Evolutionary conservation across 2,113 vertebrate species (phyloP).

Genomic region (Felis catus): F.catus_Fca126_mat1.0 CM031424.1:60434001-60434500

Average conservation of each 20-base stretch:
- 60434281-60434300: neutral
- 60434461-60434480: constrained; percentile 95
- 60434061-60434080: neutral
- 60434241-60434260: neutral
- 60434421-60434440: constrained; percentile 51
- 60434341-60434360: neutral
- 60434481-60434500: constrained; percentile 96
- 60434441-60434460: constrained; percentile 93
- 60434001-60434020: neutral
- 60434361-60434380: constrained; percentile 53
- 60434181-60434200: constrained; percentile 35
- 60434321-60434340: neutral
- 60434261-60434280: neutral
- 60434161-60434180: constrained; percentile 11
- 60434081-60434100: neutral
- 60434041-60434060: neutral
- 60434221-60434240: neutral
- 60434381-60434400: constrained; percentile 26
- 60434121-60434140: neutral
- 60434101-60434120: neutral
- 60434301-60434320: neutral
- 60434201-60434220: neutral
- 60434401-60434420: constrained; percentile 52
- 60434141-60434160: constrained; percentile 31
- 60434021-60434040: neutral